These are phyloP conservation scores for Herpetotheres cachinnans DNA, from an alignment of 2,113 vertebrate species.

Conservation along the genomic window DNA sequence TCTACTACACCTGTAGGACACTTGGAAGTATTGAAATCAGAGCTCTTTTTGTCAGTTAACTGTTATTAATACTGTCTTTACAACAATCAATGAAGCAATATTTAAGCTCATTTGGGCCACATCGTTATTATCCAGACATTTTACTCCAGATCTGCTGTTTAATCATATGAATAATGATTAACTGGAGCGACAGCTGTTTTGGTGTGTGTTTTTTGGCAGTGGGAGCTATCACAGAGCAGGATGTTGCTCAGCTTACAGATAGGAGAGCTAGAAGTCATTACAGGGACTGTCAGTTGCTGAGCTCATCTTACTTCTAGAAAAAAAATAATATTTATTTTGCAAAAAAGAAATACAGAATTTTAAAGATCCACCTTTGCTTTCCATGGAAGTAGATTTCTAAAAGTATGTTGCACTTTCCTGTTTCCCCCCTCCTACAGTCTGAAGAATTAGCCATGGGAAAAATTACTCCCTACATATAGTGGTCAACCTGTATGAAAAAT, in stretches of 20 bases:
- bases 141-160: slow-evolving; percentile 29
- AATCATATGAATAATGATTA: slow-evolving; percentile 67
- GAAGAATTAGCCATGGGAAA: neutral
- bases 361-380: slow-evolving; percentile 19
- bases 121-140: slow-evolving; percentile 60
- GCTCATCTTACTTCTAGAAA: slow-evolving; percentile 77
- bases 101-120: slow-evolving; percentile 66
- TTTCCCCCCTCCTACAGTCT: neutral
- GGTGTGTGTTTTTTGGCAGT: neutral
- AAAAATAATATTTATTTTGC: slow-evolving; percentile 1
- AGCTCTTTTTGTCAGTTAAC: slow-evolving; percentile 61
- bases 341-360: slow-evolving; percentile 17
- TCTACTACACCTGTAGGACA: neutral
- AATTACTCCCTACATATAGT: neutral
- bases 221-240: slow-evolving; percentile 74
- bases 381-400: neutral
- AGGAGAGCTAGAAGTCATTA: slow-evolving; percentile 75
- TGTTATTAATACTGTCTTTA: slow-evolving; percentile 74
- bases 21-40: slow-evolving; percentile 51
- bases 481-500: neutral
- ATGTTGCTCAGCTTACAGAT: slow-evolving; percentile 70
- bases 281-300: slow-evolving; percentile 79
- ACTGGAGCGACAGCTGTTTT: slow-evolving; percentile 60
- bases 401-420: neutral
- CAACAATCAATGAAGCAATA: slow-evolving; percentile 69